Evolutionary conservation across 2,888 invertebrate genomes (phyloP), one percentile per base, ranked within the genome.

Genomic region (Galerucella nymphaeae): DNA sequence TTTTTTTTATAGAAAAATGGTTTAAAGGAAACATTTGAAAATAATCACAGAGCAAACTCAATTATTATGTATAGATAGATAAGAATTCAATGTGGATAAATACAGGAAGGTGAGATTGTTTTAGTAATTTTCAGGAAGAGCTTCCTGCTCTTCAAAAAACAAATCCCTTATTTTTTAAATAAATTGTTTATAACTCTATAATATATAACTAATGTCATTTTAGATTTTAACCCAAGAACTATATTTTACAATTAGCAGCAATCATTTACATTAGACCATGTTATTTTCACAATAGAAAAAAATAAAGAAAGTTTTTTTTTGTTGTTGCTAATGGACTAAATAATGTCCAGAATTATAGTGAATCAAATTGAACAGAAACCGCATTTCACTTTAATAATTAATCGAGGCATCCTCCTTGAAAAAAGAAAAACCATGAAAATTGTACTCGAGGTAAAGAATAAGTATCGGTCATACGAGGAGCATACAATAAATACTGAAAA

Each of bases 361-460:
- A 57, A 66, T 45, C 66, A 58, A 66, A 66, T 66, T 66, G 66
- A 66, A 58, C 58, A 48, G 57, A 66, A 66, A 66, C 66, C n/a
- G 23, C 58, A 66, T 66, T 66, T 66, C 61, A 18, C 58, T 66
- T 66, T 23, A 66, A 57, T 20, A 66, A 66, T 66, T 66, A 66
- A 58, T 66, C 58, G 58, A 58, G n/a, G 58, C 58, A 66, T 58
- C 58, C 66, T 66, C 66, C 14, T 66, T 66, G 45, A 66, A 58
- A 66, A 48, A 66, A 66, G 66, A 66, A 66, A 66, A 66, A 66
- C 45, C 45, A 59, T 66, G 58, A 66, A 66, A 66, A 42, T 53
- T 62, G 30, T 1, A 45, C 18, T 62, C 10, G 45, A 14, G 13
- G 20, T 63, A 20, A 45, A 45, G 16, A 62, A 61, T 42, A 10